Base-by-base conservation (phyloP, 2,797 vertebrate species). In the Microctenopoma stevenorrisi region DNA sequence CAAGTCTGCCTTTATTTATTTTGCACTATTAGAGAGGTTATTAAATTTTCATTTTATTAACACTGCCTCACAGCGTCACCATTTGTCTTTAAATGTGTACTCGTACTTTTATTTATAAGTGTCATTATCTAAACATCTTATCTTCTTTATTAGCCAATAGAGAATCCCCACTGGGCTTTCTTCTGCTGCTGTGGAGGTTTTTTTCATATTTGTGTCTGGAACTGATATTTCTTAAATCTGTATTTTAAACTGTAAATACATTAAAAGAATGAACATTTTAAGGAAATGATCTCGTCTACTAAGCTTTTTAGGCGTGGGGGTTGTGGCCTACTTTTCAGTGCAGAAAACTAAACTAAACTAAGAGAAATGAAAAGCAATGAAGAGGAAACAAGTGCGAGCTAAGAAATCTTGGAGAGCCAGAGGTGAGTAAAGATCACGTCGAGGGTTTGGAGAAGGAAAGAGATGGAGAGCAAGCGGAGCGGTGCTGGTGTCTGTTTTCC, bases 401-500 rank as follows among this genome's bases (percentile, higher is more conserved):
- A 22, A 51, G 53, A 70, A 68, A 61, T 74, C 37, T 65, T 64
- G 57, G 58, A 49, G 78, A 68, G 56, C 44, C 46, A 22, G 81
- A 88, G 81, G 86, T 83, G 76, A 84, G 86, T 81, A 73, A 76
- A 79, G 74, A 85, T 82, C 72, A 60, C 48, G 57, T 50, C 64
- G 76, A 79, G 72, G 78, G 76, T 69, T 68, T 63, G 73, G 73
- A 78, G 75, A 74, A 68, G 71, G 37, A 68, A 57, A 6, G 63
- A 72, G 69, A 82, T 79, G 86, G 79, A 77, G 85, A 76, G 88
- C 76, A 72, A 83, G 78, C 58, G 66, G 63, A 89, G 86, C 86
- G 26, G 87, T 12, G 86, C 85, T 79, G 87, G 87, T 91, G 90
- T 93, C 91, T 94, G 92, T 93, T 93, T 92, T 93, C 93, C 89